phyloP scores from a whole-genome alignment of 2,113 vertebrate species.

The Rhadina sibilatrix region DNA sequence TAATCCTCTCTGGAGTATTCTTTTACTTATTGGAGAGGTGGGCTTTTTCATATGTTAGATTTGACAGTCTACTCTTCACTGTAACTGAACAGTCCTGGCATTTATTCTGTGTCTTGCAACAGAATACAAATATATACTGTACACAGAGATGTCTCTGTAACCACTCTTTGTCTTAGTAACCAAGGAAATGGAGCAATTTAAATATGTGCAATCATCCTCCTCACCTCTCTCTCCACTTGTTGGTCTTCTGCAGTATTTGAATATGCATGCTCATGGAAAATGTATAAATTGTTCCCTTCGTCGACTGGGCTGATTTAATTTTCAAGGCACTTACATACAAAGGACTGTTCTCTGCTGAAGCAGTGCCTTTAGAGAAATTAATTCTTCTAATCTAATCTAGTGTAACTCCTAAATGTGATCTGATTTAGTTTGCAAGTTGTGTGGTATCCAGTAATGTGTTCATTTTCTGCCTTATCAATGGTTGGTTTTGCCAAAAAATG shows the following conservation, averaged over 20 bases:
- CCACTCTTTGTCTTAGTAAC: constrained; percentile 12
- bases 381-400: constrained; percentile 41
- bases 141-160: not conserved
- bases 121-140: not conserved
- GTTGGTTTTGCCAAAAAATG: not conserved
- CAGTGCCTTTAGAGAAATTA: constrained; percentile 38
- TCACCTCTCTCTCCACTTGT: not conserved
- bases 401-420: constrained; percentile 24
- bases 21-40: not conserved
- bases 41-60: not conserved
- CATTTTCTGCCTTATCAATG: not conserved
- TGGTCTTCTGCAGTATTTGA: constrained; percentile 60
- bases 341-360: constrained; percentile 27
- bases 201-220: constrained; percentile 15
- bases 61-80: not conserved
- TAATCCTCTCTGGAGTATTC: not conserved
- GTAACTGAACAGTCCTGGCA: not conserved
- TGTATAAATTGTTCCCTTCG: constrained; percentile 16
- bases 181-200: constrained; percentile 46
- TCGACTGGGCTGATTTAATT: constrained; percentile 55
- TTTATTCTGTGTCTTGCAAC: not conserved
- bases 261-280: constrained; percentile 53
- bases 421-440: constrained; percentile 2
- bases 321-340: constrained; percentile 37
- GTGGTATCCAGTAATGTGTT: not conserved